A percentile compares a stretch with the other conserved stretches of the same genome.
Conservation (phyloP, 2,797 vertebrate species). For the Pristis pectinata region DNA sequence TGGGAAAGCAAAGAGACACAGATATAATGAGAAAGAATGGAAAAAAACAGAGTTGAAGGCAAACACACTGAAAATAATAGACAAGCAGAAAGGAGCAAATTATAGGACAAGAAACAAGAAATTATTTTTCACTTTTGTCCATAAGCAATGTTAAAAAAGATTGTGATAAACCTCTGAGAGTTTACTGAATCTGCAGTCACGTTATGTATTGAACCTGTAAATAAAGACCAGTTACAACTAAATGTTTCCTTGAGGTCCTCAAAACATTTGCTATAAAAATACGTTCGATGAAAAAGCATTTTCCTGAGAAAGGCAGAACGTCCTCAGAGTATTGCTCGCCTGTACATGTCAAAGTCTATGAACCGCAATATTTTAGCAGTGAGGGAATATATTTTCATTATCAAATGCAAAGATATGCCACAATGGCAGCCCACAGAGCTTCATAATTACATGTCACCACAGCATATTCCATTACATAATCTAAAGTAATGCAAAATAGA, state of each 20-base stretch:
- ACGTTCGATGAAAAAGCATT: neutral
- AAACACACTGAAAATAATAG: neutral
- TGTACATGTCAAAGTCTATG: neutral
- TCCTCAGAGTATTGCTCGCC: neutral
- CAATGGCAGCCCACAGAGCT: neutral
- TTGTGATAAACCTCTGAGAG: neutral
- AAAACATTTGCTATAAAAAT: neutral
- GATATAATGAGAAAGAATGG: neutral
- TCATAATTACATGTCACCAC: constrained; percentile 7
- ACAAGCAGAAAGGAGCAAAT: neutral
- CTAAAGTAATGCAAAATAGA: neutral
- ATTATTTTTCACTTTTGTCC: too few species aligned
- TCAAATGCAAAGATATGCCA: neutral
- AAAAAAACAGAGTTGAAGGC: neutral
- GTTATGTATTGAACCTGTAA: neutral
- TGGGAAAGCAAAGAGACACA: neutral
- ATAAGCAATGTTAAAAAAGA: neutral
- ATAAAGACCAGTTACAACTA: neutral
- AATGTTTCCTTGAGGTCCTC: neutral
- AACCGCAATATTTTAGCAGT: neutral
- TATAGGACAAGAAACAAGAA: neutral
- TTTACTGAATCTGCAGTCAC: neutral
- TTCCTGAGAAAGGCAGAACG: neutral
- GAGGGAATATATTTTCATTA: neutral
- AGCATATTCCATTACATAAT: neutral